These are phyloP conservation scores for Capitulum mitella DNA, from an alignment of 2,888 invertebrate genomes.

Conservation along the genomic window DNA sequence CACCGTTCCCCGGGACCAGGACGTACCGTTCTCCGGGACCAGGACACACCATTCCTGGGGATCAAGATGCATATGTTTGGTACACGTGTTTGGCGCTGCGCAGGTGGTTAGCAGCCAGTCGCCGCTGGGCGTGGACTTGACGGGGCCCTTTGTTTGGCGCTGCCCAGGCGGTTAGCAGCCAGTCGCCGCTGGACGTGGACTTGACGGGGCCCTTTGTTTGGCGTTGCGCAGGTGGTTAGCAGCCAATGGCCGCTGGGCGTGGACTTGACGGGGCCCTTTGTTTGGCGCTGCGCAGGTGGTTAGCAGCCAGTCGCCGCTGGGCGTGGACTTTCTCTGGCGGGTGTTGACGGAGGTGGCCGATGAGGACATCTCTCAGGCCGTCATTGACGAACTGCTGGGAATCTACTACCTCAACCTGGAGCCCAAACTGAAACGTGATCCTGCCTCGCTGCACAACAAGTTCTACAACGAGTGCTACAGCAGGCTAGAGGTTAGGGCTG, in stretches of 20 bases:
- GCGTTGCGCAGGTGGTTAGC: slow-evolving; percentile 44
- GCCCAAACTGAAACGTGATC: slow-evolving; percentile 45
- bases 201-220: too few species aligned
- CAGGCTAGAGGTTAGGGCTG: slow-evolving; percentile 45
- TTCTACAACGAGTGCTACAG: slow-evolving; percentile 47
- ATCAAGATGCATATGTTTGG: too few species aligned
- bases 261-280: too few species aligned
- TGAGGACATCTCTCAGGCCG: slow-evolving; percentile 44
- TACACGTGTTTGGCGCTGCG: too few species aligned
- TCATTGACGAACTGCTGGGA: slow-evolving; percentile 44
- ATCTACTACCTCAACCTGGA: slow-evolving; percentile 45
- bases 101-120: too few species aligned
- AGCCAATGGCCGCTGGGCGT: slow-evolving; percentile 45
- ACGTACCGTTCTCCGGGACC: too few species aligned
- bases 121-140: too few species aligned
- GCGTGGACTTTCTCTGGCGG: slow-evolving; percentile 48
- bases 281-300: slow-evolving; percentile 43
- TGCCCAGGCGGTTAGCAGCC: too few species aligned
- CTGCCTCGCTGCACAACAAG: slow-evolving; percentile 44
- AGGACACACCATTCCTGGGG: too few species aligned
- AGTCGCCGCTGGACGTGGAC: too few species aligned
- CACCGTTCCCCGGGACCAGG: too few species aligned
- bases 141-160: too few species aligned
- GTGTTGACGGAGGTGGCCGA: slow-evolving; percentile 45
- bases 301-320: slow-evolving; percentile 45